phyloP scores from a whole-genome alignment of 2,113 vertebrate genomes.

The Sakesphorus luctuosus region DNA sequence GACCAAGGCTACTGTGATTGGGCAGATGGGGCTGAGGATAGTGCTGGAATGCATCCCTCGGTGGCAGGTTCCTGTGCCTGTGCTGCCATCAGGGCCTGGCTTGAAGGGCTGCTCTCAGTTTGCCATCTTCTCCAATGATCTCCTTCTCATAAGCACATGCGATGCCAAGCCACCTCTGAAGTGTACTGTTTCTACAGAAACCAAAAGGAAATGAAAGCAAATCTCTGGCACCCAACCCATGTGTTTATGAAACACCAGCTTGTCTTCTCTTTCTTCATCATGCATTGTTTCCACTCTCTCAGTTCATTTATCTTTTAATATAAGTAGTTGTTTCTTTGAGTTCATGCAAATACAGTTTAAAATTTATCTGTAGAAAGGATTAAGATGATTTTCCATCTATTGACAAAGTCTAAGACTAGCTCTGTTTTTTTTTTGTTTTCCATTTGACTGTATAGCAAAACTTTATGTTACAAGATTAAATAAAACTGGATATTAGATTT shows the following conservation, averaged over 20 bases:
- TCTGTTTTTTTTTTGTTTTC: not conserved
- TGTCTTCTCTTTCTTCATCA: not conserved
- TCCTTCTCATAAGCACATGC: not conserved
- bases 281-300: fast-evolving
- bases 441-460: not conserved
- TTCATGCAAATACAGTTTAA: not conserved
- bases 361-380: not conserved
- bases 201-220: not conserved
- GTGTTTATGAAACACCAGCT: not conserved
- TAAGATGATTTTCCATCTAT: not conserved
- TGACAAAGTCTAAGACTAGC: not conserved
- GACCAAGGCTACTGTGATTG: fast-evolving
- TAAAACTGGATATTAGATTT: not conserved
- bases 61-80: fast-evolving
- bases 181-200: not conserved
- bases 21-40: not conserved
- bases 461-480: not conserved
- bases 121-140: fast-evolving
- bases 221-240: not conserved
- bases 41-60: fast-evolving
- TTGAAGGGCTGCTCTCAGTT: not conserved
- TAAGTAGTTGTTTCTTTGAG: not conserved
- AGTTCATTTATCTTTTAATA: not conserved
- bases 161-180: not conserved
- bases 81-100: fast-evolving